These are phyloP conservation scores for Myanophis thanlyinensis DNA, from an alignment of 2,113 vertebrate genomes.

Conservation along the genomic window DNA sequence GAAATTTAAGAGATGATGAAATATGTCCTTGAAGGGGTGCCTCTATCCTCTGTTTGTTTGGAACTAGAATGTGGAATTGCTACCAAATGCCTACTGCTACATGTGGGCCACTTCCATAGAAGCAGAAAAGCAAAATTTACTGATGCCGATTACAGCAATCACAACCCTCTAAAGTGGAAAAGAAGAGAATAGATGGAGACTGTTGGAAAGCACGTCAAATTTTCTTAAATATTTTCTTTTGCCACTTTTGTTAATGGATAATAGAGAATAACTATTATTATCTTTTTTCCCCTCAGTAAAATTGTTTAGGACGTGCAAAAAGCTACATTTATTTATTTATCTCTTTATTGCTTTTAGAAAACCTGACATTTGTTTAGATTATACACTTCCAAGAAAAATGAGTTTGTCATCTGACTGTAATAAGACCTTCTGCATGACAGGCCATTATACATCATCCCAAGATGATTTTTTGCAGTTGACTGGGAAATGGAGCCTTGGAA, in stretches of 20 bases:
- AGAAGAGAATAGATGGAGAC: background rate
- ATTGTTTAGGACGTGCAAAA: conserved; percentile 11
- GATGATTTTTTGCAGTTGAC: conserved; percentile 77
- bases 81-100: background rate
- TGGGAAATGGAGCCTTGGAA: conserved; percentile 86
- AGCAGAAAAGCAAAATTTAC: background rate
- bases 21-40: background rate
- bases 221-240: background rate
- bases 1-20: background rate
- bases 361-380: conserved; percentile 89
- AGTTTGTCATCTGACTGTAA: conserved; percentile 94
- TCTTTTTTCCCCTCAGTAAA: background rate
- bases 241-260: background rate
- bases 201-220: background rate
- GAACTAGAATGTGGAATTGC: background rate
- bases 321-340: conserved; percentile 9
- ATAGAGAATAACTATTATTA: background rate
- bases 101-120: background rate
- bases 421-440: conserved; percentile 94
- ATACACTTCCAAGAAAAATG: conserved; percentile 87
- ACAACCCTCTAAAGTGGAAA: background rate
- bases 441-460: conserved; percentile 77
- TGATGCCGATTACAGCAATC: background rate
- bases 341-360: conserved; percentile 73
- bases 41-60: background rate